A percentile compares a stretch with the other conserved stretches of the same genome.
phyloP scores from a whole-genome alignment of 23 tunicate genomes.

The Aplidium turbinatum region DNA sequence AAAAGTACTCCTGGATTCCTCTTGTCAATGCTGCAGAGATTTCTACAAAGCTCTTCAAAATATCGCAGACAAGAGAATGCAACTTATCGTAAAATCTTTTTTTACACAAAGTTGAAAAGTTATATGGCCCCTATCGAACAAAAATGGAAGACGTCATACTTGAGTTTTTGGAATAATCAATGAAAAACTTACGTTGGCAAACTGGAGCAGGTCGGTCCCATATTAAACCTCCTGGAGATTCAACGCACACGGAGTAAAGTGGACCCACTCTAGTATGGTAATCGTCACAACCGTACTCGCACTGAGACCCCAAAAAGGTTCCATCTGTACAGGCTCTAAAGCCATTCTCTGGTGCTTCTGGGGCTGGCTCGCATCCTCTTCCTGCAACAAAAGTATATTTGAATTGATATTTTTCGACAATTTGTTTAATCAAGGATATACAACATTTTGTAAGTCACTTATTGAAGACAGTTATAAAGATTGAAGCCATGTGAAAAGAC shows the following conservation, averaged over 20 bases:
- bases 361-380: conserved; percentile 49
- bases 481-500: too few relatives aligned
- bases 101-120: too few relatives aligned
- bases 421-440: too few relatives aligned
- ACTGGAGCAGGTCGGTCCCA: conserved; percentile 64
- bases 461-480: too few relatives aligned
- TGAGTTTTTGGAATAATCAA: neutral
- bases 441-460: too few relatives aligned
- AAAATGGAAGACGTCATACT: neutral
- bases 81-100: too few relatives aligned
- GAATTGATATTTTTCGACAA: too few relatives aligned
- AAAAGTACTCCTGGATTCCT: too few relatives aligned
- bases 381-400: conserved; percentile 21
- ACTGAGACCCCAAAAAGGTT: conserved; percentile 64
- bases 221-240: conserved; percentile 27
- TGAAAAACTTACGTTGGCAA: conserved; percentile 59
- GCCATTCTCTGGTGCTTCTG: conserved; percentile 66
- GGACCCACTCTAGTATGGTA: conserved; percentile 73
- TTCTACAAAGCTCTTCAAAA: too few relatives aligned
- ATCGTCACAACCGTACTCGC: conserved; percentile 69
- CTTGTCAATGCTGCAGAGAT: too few relatives aligned
- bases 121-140: too few relatives aligned
- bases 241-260: conserved; percentile 34
- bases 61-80: too few relatives aligned
- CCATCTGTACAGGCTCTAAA: conserved; percentile 64